Conservation (phyloP, 1,140 invertebrate species). For the Drosophila varians region DNA sequence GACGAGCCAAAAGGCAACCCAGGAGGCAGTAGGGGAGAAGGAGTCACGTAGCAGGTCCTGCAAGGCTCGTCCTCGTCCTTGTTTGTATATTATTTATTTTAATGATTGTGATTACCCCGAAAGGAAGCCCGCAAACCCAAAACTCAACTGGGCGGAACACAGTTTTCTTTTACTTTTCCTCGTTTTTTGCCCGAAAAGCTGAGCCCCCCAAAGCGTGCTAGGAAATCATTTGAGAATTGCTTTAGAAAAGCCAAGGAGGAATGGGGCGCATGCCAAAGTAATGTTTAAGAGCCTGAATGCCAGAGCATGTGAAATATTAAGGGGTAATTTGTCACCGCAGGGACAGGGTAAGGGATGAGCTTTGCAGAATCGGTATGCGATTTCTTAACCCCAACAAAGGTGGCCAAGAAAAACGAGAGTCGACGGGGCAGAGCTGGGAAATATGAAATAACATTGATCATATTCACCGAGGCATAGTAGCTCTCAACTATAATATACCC, state of each 20-base stretch:
- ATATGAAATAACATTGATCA: no score
- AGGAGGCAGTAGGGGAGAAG: slow-evolving; percentile 7
- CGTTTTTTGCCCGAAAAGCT: slow-evolving; percentile 12
- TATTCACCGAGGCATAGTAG: no score
- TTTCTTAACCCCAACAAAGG: neutral
- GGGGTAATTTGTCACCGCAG: slow-evolving; percentile 44
- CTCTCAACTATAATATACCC: no score
- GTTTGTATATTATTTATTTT: slow-evolving; percentile 71
- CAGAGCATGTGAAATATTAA: slow-evolving; percentile 37
- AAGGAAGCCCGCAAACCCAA: slow-evolving; percentile 38
- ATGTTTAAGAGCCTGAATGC: slow-evolving; percentile 34
- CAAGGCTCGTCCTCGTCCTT: slow-evolving; percentile 24
- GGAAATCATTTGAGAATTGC: slow-evolving; percentile 55
- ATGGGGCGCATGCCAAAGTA: slow-evolving; percentile 19
- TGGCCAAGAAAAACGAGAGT: neutral
- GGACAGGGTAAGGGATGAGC: neutral
- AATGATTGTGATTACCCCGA: slow-evolving; percentile 59
- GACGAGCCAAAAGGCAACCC: neutral
- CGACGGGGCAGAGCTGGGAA: no score
- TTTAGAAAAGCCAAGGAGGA: slow-evolving; percentile 1
- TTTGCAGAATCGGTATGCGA: slow-evolving; percentile 12
- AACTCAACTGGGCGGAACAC: slow-evolving; percentile 46
- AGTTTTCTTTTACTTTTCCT: slow-evolving; percentile 18
- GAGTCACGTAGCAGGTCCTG: neutral
- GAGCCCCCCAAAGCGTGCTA: slow-evolving; percentile 52